Percentiles rank a stretch among this genome's conserved stretches.
Conservation (phyloP, 2,888 invertebrate species). For the Callosobruchus maculatus region DNA sequence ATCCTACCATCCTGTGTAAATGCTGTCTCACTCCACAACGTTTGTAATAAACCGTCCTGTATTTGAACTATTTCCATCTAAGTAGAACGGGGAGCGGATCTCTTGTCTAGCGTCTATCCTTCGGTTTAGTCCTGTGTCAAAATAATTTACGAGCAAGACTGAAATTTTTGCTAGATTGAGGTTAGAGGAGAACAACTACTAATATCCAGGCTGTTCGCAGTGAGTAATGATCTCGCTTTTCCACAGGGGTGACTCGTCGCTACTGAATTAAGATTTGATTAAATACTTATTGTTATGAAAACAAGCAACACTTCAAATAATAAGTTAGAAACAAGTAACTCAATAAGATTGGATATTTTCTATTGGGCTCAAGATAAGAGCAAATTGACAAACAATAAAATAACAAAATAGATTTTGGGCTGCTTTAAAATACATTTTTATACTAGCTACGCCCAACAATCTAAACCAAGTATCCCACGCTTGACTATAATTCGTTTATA, state of each 20-base stretch:
- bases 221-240: slow-evolving; percentile 46
- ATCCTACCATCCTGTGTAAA: too few species aligned
- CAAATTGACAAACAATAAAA: too few species aligned
- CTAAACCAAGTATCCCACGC: too few species aligned
- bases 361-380: too few species aligned
- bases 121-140: slow-evolving; percentile 43
- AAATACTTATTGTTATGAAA: neutral
- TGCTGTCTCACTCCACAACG: too few species aligned
- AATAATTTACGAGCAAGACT: slow-evolving; percentile 50
- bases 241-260: neutral
- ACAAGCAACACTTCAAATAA: too few species aligned
- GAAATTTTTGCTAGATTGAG: slow-evolving; percentile 48
- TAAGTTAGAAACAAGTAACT: too few species aligned
- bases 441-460: too few species aligned
- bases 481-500: too few species aligned
- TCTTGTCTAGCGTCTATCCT: slow-evolving; percentile 1
- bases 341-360: too few species aligned
- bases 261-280: neutral
- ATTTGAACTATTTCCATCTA: neutral
- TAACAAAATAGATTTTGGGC: too few species aligned
- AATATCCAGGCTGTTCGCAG: slow-evolving; percentile 47
- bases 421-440: too few species aligned
- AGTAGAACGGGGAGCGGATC: neutral
- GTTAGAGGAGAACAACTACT: slow-evolving; percentile 47
- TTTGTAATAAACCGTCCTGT: neutral